Percentiles rank a stretch among this genome's conserved stretches.
These are phyloP conservation scores for Mayetiola destructor DNA, from an alignment of 2,888 invertebrate species.

Conservation along the genomic window DNA sequence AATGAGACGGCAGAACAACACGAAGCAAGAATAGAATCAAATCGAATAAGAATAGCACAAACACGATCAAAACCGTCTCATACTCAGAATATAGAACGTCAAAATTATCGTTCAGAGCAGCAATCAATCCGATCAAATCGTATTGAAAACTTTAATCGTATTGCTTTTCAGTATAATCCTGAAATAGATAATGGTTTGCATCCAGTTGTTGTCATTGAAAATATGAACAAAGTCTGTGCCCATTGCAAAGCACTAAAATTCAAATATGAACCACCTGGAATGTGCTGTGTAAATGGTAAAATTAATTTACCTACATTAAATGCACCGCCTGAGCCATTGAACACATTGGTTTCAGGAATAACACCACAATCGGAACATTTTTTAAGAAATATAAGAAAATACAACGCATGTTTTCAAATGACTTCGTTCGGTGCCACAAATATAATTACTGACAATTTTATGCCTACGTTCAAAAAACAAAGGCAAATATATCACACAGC, in stretches of 20 bases:
- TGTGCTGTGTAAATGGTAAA: not conserved
- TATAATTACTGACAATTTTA: constrained; percentile 18
- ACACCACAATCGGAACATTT: constrained; percentile 23
- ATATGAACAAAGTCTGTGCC: constrained; percentile 21
- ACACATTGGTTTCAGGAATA: not conserved
- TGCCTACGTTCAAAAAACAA: constrained; percentile 16
- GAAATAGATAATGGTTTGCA: constrained; percentile 24
- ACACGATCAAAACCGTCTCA: too few relatives aligned
- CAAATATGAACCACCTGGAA: not conserved
- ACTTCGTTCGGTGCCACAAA: constrained; percentile 20
- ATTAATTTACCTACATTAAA: not conserved
- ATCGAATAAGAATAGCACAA: too few relatives aligned
- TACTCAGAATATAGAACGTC: too few relatives aligned
- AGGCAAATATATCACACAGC: not conserved
- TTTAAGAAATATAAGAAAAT: constrained; percentile 21
- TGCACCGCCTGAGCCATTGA: not conserved
- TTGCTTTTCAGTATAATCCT: constrained; percentile 24
- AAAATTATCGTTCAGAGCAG: too few relatives aligned
- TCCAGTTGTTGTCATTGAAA: constrained; percentile 23
- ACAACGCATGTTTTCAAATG: constrained; percentile 23
- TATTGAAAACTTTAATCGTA: too few relatives aligned
- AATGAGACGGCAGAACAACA: too few relatives aligned
- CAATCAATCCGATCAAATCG: too few relatives aligned
- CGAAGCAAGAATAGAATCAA: too few relatives aligned
- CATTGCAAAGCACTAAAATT: not conserved